Percentiles rank a stretch among this genome's conserved stretches.
Evolutionary conservation across 2,888 invertebrate species (phyloP).

Genomic region (Agrochola macilenta): DNA sequence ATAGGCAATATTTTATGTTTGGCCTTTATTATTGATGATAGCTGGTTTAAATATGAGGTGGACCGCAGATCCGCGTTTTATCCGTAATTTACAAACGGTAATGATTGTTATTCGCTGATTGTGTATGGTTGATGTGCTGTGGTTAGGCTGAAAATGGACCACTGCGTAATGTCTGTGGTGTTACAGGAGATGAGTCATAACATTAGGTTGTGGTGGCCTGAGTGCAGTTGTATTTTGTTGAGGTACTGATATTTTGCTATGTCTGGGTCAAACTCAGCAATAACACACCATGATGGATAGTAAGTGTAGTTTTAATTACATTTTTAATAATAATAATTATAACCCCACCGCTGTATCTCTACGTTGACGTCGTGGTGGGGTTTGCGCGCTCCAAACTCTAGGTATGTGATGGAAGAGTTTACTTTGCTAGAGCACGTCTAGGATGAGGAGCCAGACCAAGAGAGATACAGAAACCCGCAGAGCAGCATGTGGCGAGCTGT

Average conservation of each 20-base stretch:
- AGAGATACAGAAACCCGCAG: too few species aligned
- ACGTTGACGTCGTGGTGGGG: too few species aligned
- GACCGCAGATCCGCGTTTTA: conserved; percentile 48
- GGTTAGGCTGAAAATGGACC: conserved; percentile 38
- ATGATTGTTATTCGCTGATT: conserved; percentile 53
- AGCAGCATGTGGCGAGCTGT: too few species aligned
- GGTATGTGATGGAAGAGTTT: too few species aligned
- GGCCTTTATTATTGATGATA: conserved; percentile 39
- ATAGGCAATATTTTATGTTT: conserved; percentile 59
- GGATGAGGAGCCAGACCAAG: too few species aligned
- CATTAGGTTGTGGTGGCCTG: conserved; percentile 39
- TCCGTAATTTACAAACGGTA: conserved; percentile 53
- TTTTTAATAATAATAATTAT: too few species aligned
- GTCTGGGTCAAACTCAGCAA: too few species aligned
- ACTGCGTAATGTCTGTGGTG: conserved; percentile 42
- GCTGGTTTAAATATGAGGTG: conserved; percentile 49
- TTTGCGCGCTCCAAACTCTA: too few species aligned
- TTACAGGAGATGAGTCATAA: conserved; percentile 33
- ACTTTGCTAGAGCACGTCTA: too few species aligned
- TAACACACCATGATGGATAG: too few species aligned
- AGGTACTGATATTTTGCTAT: not conserved
- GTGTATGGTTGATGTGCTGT: conserved; percentile 44
- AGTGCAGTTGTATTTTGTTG: not conserved
- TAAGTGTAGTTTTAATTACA: too few species aligned
- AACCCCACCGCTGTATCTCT: too few species aligned